Evolutionary conservation across 2,888 invertebrate species (phyloP), one percentile per base, ranked within the genome.

Genomic region (Lymantria monacha): DNA sequence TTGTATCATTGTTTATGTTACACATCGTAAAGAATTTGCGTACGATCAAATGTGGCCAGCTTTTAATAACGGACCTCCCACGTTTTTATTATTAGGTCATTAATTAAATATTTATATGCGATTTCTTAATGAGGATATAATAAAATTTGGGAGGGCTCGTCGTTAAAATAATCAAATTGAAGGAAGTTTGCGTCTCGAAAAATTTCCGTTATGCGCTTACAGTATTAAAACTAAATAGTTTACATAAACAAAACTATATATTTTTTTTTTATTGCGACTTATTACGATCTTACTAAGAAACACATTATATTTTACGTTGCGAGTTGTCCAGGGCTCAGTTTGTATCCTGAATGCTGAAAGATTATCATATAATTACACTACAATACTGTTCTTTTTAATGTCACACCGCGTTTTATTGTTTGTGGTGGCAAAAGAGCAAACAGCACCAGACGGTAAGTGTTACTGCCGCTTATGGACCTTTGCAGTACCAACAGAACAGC

Each of bases 71-170:
- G 40, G 57, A 61, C 69, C 65, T 59, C 65, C 69, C 62, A 55
- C 69, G 11, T 10, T 15, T 62, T 41, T 3, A 53, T 55, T 61
- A 67, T 68, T 61, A 51, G 53, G 42, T 22, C 41, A 13, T n/a
- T 44, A 44, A 31, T 13, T 13, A 44, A 14, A 33, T 33, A 0
- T 14, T 47, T 51, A 59, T 60, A 47, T 63, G 47, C 46, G 48
- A 56, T 42, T 67, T 50, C 48, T 53, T 63, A 57, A 67, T 51
- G 64, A 57, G 68, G 49, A 13, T 61, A 44, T 49, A 22, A 57
- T 53, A 53, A 59, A 59, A 64, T 1, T 60, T 57, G 52, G 57
- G 53, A 57, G 55, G 64, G 54, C 52, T 42, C 11, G 22, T 30
- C 46, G 42, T 52, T 51, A 57, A 47, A 52, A 51, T 38, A 12